Percentiles rank a stretch among this genome's conserved stretches.
These are phyloP conservation scores for Notodonta ziczac DNA, from an alignment of 2,888 invertebrate species.

Conservation along the genomic window DNA sequence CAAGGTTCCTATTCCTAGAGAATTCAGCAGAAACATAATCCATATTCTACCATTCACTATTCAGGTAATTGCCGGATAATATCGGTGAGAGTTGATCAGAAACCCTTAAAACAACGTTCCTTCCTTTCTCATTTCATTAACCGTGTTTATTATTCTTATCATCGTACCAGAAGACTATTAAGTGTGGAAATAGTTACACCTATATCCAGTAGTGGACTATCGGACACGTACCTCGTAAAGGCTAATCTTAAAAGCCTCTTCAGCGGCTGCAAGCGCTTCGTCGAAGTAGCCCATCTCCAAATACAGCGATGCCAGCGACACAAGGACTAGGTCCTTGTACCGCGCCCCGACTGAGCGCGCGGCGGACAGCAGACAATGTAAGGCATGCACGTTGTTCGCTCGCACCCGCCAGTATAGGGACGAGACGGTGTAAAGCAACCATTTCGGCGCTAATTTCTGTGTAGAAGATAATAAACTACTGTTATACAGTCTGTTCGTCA, in stretches of 20 bases:
- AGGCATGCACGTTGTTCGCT: conserved; percentile 87
- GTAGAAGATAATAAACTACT: conserved; percentile 12
- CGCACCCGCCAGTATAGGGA: conserved; percentile 92
- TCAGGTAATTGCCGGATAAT: too few species aligned
- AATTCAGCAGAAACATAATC: too few species aligned
- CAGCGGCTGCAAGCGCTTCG: conserved; percentile 85
- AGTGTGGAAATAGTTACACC: too few species aligned
- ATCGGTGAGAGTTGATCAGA: too few species aligned
- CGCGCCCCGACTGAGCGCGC: conserved; percentile 61
- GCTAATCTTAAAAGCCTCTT: conserved; percentile 86
- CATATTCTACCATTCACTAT: too few species aligned
- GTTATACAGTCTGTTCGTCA: too few species aligned
- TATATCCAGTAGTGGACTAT: too few species aligned
- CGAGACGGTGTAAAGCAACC: conserved; percentile 89
- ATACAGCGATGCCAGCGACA: conserved; percentile 88
- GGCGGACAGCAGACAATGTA: conserved; percentile 88
- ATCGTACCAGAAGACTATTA: too few species aligned
- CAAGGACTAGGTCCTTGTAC: conserved; percentile 87
- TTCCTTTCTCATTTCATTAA: too few species aligned
- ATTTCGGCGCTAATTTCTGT: conserved; percentile 89
- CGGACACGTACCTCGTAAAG: conserved; percentile 83
- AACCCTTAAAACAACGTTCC: too few species aligned
- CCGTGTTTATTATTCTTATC: too few species aligned
- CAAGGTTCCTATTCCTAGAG: too few species aligned
- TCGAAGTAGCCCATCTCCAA: conserved; percentile 87